Evolutionary conservation across 2,113 vertebrate genomes (phyloP), one percentile per base, ranked within the genome.

Genomic region (Grus americana): DNA sequence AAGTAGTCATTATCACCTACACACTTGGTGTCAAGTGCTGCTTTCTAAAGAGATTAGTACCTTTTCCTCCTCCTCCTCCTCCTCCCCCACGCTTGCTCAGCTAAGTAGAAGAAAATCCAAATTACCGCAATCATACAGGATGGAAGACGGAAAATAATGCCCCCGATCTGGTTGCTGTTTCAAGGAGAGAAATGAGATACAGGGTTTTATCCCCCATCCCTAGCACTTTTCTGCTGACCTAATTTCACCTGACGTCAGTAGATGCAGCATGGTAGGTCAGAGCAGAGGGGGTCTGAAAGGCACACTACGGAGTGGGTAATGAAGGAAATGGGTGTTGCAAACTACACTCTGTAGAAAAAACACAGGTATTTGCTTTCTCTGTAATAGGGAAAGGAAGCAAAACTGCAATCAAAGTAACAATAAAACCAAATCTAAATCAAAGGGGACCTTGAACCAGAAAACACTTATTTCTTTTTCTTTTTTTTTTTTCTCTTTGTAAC

Each of bases 1-100:
- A 92, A 97, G 74, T 23, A 92, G 73, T 95, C 95, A 93, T 97
- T 93, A 88, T 65, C 96, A 95, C 96, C 95, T 95, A 97, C 94
- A 94, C 89, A 82, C 78, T 70, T 66, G 78, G 78, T 93, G 94
- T 96, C 97, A 95, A 94, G 59, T 86, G 87, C 91, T 95, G 91
- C 92, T 96, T 95, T 95, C 94, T 87, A 49, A 92, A 93, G 95
- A 86, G 94, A 96, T 95, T 73, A 91, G 91, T 82, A 47, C 97
- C 86, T 97, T 90, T 3, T 82, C 90, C 36, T 36, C 88, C 94
- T 81, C 90, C 94, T 83, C 88, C 88, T 75, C 55, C 81, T 80
- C 86, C 71, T 71, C 93, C 78, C 38, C 72, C 87, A 18, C 2
- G 3, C 80, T 89, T 79, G 86, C 89, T 95, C 91, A 91, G 94